A percentile compares a stretch with the other conserved stretches of the same genome.
Evolutionary conservation across 2,888 invertebrate genomes (phyloP).

Genomic region (Rhamnusium bicolor): DNA sequence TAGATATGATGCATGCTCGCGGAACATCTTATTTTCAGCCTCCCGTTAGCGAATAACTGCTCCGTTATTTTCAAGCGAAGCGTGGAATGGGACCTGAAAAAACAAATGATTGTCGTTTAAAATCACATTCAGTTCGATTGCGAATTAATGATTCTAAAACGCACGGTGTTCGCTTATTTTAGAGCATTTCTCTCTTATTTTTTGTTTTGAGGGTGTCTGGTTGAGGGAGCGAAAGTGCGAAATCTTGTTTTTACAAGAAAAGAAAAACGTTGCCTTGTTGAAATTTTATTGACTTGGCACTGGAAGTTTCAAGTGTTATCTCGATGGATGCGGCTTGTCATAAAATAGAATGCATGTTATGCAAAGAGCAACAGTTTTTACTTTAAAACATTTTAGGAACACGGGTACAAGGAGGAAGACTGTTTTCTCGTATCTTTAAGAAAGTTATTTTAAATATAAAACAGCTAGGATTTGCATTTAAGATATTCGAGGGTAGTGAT

Average conservation of each 20-base stretch:
- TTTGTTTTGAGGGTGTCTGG: not conserved
- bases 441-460: too few relatives aligned
- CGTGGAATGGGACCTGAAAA: conserved; percentile 64
- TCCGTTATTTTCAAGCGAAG: conserved; percentile 64
- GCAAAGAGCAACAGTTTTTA: not conserved
- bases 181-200: not conserved
- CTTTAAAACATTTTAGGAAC: not conserved
- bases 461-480: too few relatives aligned
- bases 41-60: conserved; percentile 63
- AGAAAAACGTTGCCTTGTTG: not conserved
- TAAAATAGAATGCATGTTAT: not conserved
- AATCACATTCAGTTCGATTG: not conserved
- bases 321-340: not conserved
- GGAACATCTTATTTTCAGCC: conserved; percentile 76
- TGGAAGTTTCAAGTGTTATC: not conserved
- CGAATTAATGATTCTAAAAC: not conserved
- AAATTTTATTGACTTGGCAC: not conserved
- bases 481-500: too few relatives aligned
- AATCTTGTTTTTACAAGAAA: conserved; percentile 9
- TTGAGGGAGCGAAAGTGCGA: conserved; percentile 11
- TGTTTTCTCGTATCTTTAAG: too few relatives aligned
- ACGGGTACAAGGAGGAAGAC: too few relatives aligned
- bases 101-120: conserved; percentile 24
- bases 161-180: not conserved
- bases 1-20: conserved; percentile 79